Conservation (phyloP, 1,140 invertebrate genomes). For the Diachasma alloeum region DNA sequence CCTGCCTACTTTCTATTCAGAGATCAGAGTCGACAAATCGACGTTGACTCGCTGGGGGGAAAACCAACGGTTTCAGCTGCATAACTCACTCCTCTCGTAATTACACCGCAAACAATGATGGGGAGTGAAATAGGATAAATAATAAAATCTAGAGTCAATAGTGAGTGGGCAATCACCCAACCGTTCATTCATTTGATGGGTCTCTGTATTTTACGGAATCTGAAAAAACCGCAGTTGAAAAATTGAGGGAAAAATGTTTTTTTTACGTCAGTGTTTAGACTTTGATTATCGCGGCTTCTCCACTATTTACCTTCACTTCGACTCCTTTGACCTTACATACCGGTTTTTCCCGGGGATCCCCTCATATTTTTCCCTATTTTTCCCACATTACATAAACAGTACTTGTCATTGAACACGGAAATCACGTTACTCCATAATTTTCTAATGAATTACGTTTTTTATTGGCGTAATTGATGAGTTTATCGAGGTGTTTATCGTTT, state of each 20-base stretch:
- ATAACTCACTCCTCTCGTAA: neutral
- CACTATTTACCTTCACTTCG: no score
- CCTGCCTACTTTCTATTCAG: slow-evolving; percentile 22
- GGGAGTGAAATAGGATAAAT: neutral
- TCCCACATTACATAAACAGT: neutral
- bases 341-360: neutral
- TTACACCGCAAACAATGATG: neutral
- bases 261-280: neutral
- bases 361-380: neutral
- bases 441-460: neutral
- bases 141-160: neutral
- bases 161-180: no score
- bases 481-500: neutral
- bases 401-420: neutral
- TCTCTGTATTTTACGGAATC: no score
- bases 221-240: neutral
- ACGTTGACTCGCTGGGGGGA: neutral
- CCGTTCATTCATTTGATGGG: no score
- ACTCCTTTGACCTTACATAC: neutral
- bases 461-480: neutral
- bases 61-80: slow-evolving; percentile 2
- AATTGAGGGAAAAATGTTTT: neutral
- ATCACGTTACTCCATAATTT: neutral
- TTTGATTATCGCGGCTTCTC: neutral
- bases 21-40: slow-evolving; percentile 14